A percentile compares a stretch with the other conserved stretches of the same genome.
Conservation (phyloP, 2,888 invertebrate species). For the Eupithecia inturbata region DNA sequence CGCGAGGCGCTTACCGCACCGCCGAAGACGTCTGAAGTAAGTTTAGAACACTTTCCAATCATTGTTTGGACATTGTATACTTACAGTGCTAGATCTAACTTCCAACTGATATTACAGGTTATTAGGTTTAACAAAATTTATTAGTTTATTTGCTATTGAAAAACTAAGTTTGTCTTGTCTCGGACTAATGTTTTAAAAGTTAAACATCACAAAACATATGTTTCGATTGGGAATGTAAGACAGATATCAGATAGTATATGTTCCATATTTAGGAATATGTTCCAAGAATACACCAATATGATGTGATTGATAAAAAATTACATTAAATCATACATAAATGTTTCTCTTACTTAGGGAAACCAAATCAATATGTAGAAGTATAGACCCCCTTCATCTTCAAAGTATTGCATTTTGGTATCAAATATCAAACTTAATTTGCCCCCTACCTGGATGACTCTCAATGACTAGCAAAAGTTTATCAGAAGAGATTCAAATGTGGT, state of each 20-base stretch:
- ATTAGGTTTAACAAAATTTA: background rate
- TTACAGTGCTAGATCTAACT: background rate
- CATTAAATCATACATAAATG: background rate
- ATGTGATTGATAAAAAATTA: background rate
- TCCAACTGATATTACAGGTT: background rate
- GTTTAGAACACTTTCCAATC: slow-evolving; percentile 43
- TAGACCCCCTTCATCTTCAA: background rate
- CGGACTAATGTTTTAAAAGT: background rate
- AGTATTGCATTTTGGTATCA: background rate
- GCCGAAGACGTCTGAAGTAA: slow-evolving; percentile 84
- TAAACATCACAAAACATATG: background rate
- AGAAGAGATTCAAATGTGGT: background rate
- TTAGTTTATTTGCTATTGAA: background rate
- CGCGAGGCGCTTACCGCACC: slow-evolving; percentile 82
- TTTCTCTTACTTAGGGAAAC: background rate
- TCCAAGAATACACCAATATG: too few relatives aligned
- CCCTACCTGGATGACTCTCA: background rate
- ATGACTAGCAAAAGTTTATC: background rate
- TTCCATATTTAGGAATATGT: background rate
- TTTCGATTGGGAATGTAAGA: background rate
- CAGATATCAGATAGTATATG: background rate
- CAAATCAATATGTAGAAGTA: background rate
- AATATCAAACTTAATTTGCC: background rate
- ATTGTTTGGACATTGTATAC: background rate
- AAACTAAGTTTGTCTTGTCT: background rate